Percentiles rank a stretch among this genome's conserved stretches.
phyloP scores from a whole-genome alignment of 92 coral and sea anemone species.

The Ricordea florida region DNA sequence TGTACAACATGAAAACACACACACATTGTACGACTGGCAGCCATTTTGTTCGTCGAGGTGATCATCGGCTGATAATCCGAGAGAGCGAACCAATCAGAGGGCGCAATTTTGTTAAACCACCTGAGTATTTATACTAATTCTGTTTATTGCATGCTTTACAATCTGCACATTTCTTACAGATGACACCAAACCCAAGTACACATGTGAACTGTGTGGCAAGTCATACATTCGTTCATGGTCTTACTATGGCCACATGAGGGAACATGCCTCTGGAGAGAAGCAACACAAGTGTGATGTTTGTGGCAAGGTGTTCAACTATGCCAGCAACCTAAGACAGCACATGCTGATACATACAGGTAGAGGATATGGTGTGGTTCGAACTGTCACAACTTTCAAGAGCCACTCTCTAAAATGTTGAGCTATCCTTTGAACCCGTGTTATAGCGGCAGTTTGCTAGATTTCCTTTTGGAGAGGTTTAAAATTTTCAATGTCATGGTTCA shows the following conservation, averaged over 20 bases:
- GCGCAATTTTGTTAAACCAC: no score
- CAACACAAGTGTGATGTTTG: constrained; percentile 98
- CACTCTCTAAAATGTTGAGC: not conserved
- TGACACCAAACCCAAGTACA: constrained; percentile 92
- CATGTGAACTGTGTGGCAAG: constrained; percentile 98
- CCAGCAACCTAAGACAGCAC: constrained; percentile 97
- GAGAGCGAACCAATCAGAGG: no score
- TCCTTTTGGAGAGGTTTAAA: no score
- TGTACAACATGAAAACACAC: no score
- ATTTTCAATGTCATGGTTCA: no score
- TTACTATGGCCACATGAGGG: constrained; percentile 98
- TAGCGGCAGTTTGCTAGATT: no score
- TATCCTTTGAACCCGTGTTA: no score
- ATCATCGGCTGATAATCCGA: no score
- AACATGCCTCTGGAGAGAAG: constrained; percentile 98
- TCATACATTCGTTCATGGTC: constrained; percentile 99
- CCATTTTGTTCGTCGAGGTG: no score
- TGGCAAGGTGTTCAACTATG: constrained; percentile 96
- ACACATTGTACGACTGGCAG: no score
- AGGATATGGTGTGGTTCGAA: not conserved
- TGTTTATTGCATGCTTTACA: not conserved
- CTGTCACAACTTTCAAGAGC: not conserved
- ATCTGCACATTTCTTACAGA: constrained; percentile 46
- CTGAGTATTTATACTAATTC: not conserved
- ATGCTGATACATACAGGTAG: constrained; percentile 99